A percentile compares a stretch with the other conserved stretches of the same genome.
phyloP scores from a whole-genome alignment of 2,797 vertebrate genomes.

The Moxostoma hubbsi region DNA sequence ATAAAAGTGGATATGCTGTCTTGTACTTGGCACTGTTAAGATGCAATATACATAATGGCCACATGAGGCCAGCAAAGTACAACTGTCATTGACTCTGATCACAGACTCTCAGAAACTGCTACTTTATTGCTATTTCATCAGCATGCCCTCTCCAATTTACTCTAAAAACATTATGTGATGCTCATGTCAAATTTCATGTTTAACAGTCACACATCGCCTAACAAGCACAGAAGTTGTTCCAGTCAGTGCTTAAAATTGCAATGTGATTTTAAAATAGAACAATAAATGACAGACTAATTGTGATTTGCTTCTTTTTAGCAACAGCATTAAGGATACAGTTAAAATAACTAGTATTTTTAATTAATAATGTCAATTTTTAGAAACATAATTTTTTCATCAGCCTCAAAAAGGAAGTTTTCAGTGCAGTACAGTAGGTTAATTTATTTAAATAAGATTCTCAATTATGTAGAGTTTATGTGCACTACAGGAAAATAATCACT shows the following conservation, averaged over 20 bases:
- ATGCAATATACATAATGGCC: constrained; percentile 8
- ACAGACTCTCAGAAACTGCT: too few relatives aligned
- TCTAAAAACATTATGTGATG: too few relatives aligned
- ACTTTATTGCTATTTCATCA: too few relatives aligned
- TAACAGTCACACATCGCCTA: too few relatives aligned
- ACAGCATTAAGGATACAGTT: not conserved
- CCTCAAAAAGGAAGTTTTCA: not conserved
- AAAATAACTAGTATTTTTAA: not conserved
- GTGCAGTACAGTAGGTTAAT: not conserved
- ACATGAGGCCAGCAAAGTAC: not conserved
- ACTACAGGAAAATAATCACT: not conserved
- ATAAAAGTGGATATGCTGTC: not conserved
- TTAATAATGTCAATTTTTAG: not conserved
- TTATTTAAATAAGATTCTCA: not conserved
- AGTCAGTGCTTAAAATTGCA: too few relatives aligned
- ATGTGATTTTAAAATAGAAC: too few relatives aligned
- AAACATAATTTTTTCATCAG: too few relatives aligned
- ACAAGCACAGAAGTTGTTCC: too few relatives aligned
- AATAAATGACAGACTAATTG: too few relatives aligned
- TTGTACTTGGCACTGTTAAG: not conserved
- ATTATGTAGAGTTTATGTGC: not conserved
- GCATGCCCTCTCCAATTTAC: too few relatives aligned
- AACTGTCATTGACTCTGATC: not conserved
- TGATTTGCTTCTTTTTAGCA: too few relatives aligned
- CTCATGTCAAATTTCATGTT: too few relatives aligned